Evolutionary conservation across 37 sponge, comb jelly and placozoan species (phyloP).

Genomic region (Ephydatia muelleri): DNA sequence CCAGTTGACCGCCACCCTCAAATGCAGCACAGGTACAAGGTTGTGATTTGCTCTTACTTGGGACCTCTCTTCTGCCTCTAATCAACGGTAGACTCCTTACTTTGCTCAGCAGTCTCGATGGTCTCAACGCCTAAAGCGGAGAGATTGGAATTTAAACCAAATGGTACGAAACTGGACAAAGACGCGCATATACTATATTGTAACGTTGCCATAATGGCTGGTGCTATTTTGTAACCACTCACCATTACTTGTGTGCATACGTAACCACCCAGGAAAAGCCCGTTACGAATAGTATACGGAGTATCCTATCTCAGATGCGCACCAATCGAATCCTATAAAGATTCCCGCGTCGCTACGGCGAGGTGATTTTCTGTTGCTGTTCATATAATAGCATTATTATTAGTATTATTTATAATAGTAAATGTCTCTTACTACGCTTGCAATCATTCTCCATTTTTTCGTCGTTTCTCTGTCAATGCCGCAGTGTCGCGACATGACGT

Average conservation of each 20-base stretch:
- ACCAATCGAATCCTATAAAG: neutral
- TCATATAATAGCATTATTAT: neutral
- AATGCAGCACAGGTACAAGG: neutral
- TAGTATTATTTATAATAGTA: neutral
- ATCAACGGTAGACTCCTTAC: neutral
- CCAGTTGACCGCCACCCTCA: neutral
- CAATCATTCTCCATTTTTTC: neutral
- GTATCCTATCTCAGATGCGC: neutral
- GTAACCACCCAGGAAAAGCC: neutral
- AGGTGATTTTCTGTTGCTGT: neutral
- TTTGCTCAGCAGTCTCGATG: neutral
- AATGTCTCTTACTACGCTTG: neutral
- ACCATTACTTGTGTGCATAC: neutral
- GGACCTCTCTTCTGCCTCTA: neutral
- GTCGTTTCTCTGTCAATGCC: neutral
- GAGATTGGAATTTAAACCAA: neutral
- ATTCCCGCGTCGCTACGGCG: neutral
- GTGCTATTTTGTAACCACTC: neutral
- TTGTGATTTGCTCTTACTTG: neutral
- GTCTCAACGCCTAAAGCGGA: neutral
- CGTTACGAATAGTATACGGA: neutral
- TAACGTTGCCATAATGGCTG: neutral
- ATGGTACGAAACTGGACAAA: neutral
- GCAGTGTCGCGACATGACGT: conserved; percentile 6
- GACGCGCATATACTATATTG: neutral